Base-by-base conservation (phyloP, 1,140 invertebrate species). In the Drosophila melanica region DNA sequence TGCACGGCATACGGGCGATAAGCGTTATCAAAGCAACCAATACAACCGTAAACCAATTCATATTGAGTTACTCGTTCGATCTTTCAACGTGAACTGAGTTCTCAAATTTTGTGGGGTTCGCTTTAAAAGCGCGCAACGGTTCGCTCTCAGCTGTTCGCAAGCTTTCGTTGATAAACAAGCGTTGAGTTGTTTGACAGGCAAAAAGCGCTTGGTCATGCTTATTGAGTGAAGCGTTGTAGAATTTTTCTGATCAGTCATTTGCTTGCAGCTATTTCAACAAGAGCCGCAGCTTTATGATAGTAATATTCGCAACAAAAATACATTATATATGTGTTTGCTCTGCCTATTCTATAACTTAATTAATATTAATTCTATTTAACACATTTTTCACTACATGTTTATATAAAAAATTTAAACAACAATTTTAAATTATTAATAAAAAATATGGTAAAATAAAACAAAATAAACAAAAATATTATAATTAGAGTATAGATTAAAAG, bases 111-210 rank as follows among this genome's bases (percentile, higher is more conserved):
- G 8, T 4, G 4, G n/a, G 7, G n/a, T 9, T 14, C n/a, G n/a
- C 37, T 57, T 57, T 57, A 30, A 44, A 44, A 23, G 51, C 2
- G n/a, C 7, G 5, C 8, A 7, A 7, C 45, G 9, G 3, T 27
- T 20, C n/a, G 0, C 51, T 51, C 23, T 42, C 11, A 27, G 33
- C 11, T 11, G 37, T 7, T 47, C n/a, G 30, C 9, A n/a, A 71
- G 50, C 47, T 75, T 81, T 74, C n/a, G 5, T 14, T 58, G 64
- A 62, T 77, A 71, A 41, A 8, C 0, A 4, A 66, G 47, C 60
- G 57, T 45, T 48, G 3, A 7, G 10, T 7, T 16, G n/a, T 2
- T 23, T 11, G 0, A 1, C 7, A 14, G 1, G 0, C 1, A 10
- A 44, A 74, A 44, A 30, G 3, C 30, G 50, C 12, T 11, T 0